Percentiles rank a stretch among this genome's conserved stretches.
phyloP scores from a whole-genome alignment of 2,888 invertebrate species.

The Acanthosepion pharaonis region DNA sequence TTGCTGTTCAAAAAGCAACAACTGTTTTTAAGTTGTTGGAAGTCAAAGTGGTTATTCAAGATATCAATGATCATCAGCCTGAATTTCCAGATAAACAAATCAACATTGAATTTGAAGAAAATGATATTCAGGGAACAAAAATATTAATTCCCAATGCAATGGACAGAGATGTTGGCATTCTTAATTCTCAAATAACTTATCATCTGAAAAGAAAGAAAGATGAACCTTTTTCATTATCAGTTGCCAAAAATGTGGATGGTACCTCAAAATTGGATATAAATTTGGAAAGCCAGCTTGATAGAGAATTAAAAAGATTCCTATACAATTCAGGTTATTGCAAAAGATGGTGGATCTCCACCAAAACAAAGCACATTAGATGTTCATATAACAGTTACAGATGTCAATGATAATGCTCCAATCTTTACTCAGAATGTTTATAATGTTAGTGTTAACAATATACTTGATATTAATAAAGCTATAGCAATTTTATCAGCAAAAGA shows the following conservation, averaged over 20 bases:
- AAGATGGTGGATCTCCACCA: background rate
- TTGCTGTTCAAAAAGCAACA: constrained; percentile 33
- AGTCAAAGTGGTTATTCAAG: constrained; percentile 9
- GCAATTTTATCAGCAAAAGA: background rate
- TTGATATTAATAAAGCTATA: background rate
- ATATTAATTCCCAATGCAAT: background rate
- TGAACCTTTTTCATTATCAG: constrained; percentile 4
- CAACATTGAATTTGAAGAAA: background rate
- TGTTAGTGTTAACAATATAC: background rate
- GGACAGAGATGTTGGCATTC: background rate
- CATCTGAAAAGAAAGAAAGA: background rate
- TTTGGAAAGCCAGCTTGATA: background rate
- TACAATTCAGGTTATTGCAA: background rate
- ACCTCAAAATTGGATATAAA: background rate
- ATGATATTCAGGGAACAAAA: background rate
- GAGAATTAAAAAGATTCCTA: background rate
- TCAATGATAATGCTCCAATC: constrained; percentile 12
- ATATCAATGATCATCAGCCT: background rate
- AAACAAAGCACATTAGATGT: background rate
- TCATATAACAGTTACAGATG: background rate
- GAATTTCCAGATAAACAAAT: constrained; percentile 33
- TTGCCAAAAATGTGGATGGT: constrained; percentile 17
- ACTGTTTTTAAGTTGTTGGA: background rate
- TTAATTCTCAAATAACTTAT: background rate
- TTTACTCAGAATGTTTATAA: constrained; percentile 1